phyloP scores from a whole-genome alignment of 2,113 vertebrate genomes.

The Pardalotus punctatus region DNA sequence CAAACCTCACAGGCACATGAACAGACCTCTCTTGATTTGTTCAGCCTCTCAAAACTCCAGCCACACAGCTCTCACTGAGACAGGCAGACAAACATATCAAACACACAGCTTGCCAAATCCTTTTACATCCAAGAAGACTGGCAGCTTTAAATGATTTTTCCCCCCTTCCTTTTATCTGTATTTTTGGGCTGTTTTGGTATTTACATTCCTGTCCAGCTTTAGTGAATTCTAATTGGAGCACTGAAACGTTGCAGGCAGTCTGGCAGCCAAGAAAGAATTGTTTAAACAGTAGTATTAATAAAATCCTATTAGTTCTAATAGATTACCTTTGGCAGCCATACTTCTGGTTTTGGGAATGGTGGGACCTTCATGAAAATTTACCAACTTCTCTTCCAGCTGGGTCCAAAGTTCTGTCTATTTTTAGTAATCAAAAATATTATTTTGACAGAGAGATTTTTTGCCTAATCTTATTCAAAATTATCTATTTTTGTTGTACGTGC shows the following conservation, averaged over 20 bases:
- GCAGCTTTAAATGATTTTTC: not conserved
- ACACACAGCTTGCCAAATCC: not conserved
- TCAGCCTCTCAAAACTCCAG: not conserved
- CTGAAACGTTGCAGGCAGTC: not conserved
- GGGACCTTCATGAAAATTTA: not conserved
- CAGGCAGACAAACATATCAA: not conserved
- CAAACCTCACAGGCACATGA: not conserved
- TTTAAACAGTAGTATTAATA: not conserved
- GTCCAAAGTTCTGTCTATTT: not conserved
- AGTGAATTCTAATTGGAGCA: not conserved
- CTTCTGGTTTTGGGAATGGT: not conserved
- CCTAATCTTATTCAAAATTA: not conserved
- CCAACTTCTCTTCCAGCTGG: not conserved
- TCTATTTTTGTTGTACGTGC: not conserved
- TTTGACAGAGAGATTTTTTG: not conserved
- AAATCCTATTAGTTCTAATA: not conserved
- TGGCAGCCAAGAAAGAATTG: not conserved
- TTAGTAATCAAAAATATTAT: not conserved
- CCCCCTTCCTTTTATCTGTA: not conserved
- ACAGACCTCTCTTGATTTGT: not conserved
- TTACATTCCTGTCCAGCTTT: not conserved
- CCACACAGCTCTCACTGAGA: not conserved
- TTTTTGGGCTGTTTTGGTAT: not conserved
- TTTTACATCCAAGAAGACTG: not conserved
- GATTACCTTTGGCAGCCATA: not conserved